These are phyloP conservation scores for Neofelis nebulosa DNA, from an alignment of 2,113 vertebrate species.

Conservation along the genomic window DNA sequence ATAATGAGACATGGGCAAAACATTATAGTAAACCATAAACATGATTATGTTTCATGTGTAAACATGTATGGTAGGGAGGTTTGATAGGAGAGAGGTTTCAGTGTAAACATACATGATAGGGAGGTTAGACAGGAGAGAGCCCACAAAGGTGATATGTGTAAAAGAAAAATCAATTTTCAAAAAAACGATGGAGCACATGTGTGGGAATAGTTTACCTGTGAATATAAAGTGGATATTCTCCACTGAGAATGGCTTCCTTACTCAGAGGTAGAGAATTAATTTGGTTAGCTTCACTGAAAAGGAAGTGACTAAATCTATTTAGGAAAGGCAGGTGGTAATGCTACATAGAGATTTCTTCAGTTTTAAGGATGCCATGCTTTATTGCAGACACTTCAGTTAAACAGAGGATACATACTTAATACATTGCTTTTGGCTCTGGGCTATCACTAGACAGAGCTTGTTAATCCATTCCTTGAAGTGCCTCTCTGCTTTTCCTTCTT, in stretches of 20 bases:
- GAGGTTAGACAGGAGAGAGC: not conserved
- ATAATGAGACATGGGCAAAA: not conserved
- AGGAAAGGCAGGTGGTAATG: not conserved
- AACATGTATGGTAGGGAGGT: not conserved
- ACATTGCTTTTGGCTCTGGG: not conserved
- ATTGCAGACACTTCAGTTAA: not conserved
- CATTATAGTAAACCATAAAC: not conserved
- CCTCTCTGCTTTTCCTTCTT: not conserved
- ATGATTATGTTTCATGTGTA: not conserved
- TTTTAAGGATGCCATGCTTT: not conserved
- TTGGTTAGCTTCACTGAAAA: not conserved
- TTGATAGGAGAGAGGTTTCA: not conserved
- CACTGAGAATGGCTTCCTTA: not conserved
- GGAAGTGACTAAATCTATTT: not conserved
- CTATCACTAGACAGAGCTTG: not conserved
- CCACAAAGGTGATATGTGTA: not conserved
- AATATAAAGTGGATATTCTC: not conserved
- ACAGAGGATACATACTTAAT: not conserved
- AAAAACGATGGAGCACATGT: not conserved
- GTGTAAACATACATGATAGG: not conserved
- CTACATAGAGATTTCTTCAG: not conserved
- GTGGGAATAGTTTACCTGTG: not conserved
- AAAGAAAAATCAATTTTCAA: not conserved
- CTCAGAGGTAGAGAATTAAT: not conserved
- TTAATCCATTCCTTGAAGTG: not conserved